phyloP scores from a whole-genome alignment of 1,140 invertebrate genomes.

The Ylistrum balloti region DNA sequence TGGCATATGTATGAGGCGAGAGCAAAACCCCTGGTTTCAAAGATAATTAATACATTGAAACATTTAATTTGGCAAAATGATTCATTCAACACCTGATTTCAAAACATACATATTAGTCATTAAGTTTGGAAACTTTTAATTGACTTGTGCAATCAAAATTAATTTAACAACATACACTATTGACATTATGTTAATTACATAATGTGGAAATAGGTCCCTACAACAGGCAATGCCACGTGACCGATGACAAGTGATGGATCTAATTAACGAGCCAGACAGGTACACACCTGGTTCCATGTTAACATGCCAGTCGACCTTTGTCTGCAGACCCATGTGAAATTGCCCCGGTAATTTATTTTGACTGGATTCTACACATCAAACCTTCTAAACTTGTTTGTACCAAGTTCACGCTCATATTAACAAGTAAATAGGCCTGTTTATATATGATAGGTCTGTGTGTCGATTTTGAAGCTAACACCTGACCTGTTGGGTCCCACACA shows the following conservation, averaged over 20 bases:
- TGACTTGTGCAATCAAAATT: not conserved
- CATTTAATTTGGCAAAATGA: not conserved
- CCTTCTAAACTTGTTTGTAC: constrained; percentile 1
- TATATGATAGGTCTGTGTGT: not conserved
- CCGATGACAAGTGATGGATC: not conserved
- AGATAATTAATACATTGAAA: no score
- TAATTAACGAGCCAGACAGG: not conserved
- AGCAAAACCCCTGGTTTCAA: no score
- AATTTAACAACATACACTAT: not conserved
- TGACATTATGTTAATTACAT: not conserved
- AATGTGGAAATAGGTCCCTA: not conserved
- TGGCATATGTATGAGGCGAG: no score
- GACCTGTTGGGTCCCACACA: constrained; percentile 9
- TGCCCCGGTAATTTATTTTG: constrained; percentile 33
- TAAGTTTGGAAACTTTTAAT: no score
- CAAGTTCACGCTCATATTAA: constrained; percentile 24
- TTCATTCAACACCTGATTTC: not conserved
- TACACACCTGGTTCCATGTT: not conserved
- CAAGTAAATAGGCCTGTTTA: constrained; percentile 28
- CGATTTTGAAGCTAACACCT: not conserved
- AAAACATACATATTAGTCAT: no score
- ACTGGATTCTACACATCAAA: constrained; percentile 19
- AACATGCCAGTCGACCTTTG: not conserved
- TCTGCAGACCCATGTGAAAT: not conserved
- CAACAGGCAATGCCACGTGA: not conserved